These are phyloP conservation scores for Hypercompe scribonia DNA, from an alignment of 2,888 invertebrate genomes.

Conservation along the genomic window DNA sequence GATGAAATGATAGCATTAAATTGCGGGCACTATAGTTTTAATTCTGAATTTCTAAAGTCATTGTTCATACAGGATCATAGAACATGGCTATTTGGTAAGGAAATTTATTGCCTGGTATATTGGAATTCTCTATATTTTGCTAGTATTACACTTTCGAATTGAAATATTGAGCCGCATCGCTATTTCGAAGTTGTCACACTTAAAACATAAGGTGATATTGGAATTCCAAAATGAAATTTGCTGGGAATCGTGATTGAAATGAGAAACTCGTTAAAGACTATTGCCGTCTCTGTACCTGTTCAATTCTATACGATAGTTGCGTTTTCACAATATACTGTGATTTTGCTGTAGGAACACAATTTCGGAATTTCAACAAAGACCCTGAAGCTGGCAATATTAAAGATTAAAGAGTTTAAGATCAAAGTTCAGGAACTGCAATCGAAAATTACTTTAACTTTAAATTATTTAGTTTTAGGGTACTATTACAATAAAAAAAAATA, in stretches of 20 bases:
- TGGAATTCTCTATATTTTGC: neutral
- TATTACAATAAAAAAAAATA: neutral
- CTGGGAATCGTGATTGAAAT: neutral
- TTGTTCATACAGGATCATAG: neutral
- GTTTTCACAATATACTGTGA: constrained; percentile 2
- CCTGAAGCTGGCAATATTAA: neutral
- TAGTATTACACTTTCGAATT: neutral
- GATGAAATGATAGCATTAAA: neutral
- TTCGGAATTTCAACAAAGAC: neutral
- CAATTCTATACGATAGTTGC: constrained; percentile 1
- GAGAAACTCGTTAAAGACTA: neutral
- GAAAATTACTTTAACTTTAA: neutral
- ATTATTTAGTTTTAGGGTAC: neutral
- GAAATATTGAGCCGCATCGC: neutral
- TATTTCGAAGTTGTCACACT: neutral
- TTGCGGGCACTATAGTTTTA: neutral
- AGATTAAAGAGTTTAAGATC: neutral
- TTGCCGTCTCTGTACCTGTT: neutral
- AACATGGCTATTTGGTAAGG: neutral
- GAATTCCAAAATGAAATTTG: constrained; percentile 9
- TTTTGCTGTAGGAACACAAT: neutral
- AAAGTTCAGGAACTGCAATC: neutral
- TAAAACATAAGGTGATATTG: constrained; percentile 2
- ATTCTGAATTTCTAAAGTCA: neutral
- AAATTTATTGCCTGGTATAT: neutral